Conservation (phyloP, 2,797 vertebrate genomes). For the Acrocephalus scirpaceus region DNA sequence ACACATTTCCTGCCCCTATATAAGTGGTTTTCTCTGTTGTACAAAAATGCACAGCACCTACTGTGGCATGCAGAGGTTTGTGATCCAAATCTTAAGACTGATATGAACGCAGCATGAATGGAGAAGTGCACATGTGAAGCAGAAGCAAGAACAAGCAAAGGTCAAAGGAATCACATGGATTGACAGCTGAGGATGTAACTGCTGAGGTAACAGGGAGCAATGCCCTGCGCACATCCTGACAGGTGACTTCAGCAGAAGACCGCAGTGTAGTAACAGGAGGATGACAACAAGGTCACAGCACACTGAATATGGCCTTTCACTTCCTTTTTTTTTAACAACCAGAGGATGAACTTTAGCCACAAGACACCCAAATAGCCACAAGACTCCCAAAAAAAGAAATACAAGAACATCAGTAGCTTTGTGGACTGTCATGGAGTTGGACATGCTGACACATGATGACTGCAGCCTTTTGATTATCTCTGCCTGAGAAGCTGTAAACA, state of each 20-base stretch:
- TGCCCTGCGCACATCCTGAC: background rate
- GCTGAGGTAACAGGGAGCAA: background rate
- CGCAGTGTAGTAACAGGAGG: background rate
- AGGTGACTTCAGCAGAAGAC: background rate
- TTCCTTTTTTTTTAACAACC: background rate
- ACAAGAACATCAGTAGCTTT: background rate
- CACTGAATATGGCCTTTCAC: background rate
- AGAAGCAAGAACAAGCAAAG: background rate
- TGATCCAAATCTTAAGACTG: background rate
- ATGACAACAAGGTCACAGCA: background rate
- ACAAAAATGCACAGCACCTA: background rate
- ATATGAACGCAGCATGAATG: background rate
- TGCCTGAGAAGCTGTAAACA: conserved; percentile 21
- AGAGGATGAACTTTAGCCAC: background rate
- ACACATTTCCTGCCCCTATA: background rate
- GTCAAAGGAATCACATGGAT: background rate
- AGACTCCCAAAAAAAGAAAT: background rate
- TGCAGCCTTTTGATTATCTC: background rate
- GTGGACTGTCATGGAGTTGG: background rate
- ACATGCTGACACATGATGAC: background rate
- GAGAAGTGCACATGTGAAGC: background rate
- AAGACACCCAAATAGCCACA: background rate
- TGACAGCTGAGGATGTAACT: background rate
- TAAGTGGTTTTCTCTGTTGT: background rate
- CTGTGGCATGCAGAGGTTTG: background rate